These are phyloP conservation scores for Pomatorhinus ruficollis DNA, from an alignment of 2,113 vertebrate species.

Conservation along the genomic window DNA sequence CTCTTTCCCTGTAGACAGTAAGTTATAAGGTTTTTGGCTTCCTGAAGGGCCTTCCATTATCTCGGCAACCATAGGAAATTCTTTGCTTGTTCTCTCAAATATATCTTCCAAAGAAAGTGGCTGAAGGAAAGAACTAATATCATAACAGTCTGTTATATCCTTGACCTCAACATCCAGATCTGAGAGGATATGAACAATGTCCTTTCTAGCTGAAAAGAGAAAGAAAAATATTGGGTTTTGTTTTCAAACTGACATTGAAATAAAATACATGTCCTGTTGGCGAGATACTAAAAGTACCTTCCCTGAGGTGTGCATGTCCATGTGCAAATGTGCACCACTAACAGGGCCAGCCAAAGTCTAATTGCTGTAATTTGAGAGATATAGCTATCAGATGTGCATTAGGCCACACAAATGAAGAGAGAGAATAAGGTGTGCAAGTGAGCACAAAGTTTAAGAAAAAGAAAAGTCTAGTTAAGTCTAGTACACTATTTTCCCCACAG, in stretches of 20 bases:
- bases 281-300: background rate
- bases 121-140: conserved; percentile 78
- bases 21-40: conserved; percentile 40
- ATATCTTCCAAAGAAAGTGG: conserved; percentile 77
- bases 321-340: background rate
- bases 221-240: background rate
- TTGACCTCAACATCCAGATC: conserved; percentile 86
- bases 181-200: conserved; percentile 79
- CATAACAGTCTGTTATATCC: conserved; percentile 80
- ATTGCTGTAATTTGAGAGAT: background rate
- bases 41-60: conserved; percentile 73
- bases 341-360: background rate
- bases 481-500: background rate
- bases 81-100: conserved; percentile 74
- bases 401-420: background rate
- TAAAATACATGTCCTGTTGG: background rate
- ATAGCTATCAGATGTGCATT: background rate
- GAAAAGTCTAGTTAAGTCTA: background rate
- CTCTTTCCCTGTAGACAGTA: conserved; percentile 68
- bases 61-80: conserved; percentile 82
- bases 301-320: background rate
- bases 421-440: background rate
- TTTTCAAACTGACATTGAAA: background rate
- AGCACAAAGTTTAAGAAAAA: background rate
- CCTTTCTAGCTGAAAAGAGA: conserved; percentile 75